Evolutionary conservation across 1,140 invertebrate species (phyloP).

Genomic region (Sycophila sp.): DNA sequence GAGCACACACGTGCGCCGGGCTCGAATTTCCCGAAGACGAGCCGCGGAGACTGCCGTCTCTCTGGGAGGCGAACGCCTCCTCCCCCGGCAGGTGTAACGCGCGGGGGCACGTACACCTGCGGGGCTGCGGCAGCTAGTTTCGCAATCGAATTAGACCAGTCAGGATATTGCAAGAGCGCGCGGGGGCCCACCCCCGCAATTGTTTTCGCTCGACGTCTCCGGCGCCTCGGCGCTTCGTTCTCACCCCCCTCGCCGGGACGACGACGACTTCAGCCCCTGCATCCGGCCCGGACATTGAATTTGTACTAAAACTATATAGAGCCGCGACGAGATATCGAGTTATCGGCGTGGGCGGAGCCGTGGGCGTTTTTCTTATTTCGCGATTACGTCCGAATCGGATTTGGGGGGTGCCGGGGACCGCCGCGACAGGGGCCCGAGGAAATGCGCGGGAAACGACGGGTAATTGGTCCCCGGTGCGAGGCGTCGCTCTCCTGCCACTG

Average conservation of each 20-base stretch:
- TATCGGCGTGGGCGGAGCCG: slow-evolving; percentile 48
- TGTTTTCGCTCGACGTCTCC: slow-evolving; percentile 64
- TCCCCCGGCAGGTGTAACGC: slow-evolving; percentile 30
- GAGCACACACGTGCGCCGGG: background rate
- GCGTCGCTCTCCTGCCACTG: background rate
- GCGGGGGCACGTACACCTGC: slow-evolving; percentile 46
- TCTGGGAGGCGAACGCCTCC: slow-evolving; percentile 26
- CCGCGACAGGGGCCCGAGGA: slow-evolving; percentile 3
- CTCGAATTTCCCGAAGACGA: slow-evolving; percentile 23
- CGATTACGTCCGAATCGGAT: slow-evolving; percentile 38
- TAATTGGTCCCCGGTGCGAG: background rate
- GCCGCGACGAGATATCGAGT: slow-evolving; percentile 53
- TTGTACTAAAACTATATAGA: slow-evolving; percentile 64
- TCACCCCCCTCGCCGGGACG: too few species aligned
- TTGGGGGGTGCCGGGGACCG: background rate
- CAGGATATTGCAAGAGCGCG: slow-evolving; percentile 67
- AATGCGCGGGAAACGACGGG: slow-evolving; percentile 34
- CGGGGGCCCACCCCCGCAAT: slow-evolving; percentile 50
- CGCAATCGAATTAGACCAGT: slow-evolving; percentile 65
- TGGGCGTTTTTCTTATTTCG: slow-evolving; percentile 47
- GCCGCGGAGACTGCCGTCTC: too few species aligned
- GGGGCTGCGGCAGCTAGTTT: slow-evolving; percentile 53
- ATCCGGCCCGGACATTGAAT: slow-evolving; percentile 63
- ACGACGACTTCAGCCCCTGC: too few species aligned
- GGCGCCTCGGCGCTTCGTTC: slow-evolving; percentile 20